These are phyloP conservation scores for Oxyura jamaicensis DNA, from an alignment of 2,113 vertebrate genomes.

Conservation along the genomic window DNA sequence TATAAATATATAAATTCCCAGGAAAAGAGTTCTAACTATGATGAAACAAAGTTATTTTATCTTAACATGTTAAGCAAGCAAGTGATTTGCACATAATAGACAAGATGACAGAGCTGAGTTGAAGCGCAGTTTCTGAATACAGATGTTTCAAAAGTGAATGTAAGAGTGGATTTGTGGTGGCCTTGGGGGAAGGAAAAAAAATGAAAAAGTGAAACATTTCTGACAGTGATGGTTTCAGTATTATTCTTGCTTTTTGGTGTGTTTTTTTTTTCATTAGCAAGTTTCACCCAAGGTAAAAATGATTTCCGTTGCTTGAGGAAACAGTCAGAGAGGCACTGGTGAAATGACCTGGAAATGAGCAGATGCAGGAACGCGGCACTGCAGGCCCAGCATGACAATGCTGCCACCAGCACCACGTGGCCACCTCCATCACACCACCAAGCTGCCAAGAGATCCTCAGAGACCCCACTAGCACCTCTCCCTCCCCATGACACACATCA, in stretches of 20 bases:
- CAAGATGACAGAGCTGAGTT: slow-evolving; percentile 23
- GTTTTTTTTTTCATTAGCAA: background rate
- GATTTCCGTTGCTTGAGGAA: background rate
- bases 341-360: background rate
- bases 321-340: background rate
- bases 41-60: background rate
- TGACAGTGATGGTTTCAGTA: background rate
- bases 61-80: background rate
- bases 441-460: background rate
- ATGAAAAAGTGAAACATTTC: slow-evolving; percentile 1
- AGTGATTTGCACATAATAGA: slow-evolving; percentile 18
- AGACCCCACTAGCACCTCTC: background rate
- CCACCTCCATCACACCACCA: accelerated
- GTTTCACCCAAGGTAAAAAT: slow-evolving; percentile 13
- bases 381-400: background rate
- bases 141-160: background rate
- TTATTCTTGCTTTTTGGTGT: background rate
- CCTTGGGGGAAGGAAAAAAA: background rate
- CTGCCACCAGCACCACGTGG: background rate
- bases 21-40: background rate
- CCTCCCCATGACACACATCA: accelerated
- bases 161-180: background rate
- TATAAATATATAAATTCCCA: background rate
- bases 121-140: background rate
- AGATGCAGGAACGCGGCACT: background rate